These are phyloP conservation scores for Anguilla obscura DNA, from an alignment of 2,797 vertebrate species.

Conservation along the genomic window DNA sequence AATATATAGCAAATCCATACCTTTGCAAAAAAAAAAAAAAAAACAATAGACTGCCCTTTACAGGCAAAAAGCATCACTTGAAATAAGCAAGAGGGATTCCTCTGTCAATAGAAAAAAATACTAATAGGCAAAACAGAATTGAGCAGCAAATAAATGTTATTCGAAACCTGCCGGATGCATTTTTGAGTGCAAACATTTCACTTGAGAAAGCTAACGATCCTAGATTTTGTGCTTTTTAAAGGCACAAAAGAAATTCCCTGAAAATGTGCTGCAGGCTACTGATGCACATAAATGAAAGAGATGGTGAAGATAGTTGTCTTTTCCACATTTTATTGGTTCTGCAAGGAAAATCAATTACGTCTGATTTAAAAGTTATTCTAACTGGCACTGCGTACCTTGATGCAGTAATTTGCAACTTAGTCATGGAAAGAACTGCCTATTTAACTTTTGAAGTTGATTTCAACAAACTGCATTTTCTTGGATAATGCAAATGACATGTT, in stretches of 20 bases:
- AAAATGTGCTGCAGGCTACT: background rate
- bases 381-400: background rate
- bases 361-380: background rate
- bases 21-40: background rate
- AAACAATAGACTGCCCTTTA: background rate
- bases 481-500: background rate
- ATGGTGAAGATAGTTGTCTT: background rate
- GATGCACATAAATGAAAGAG: background rate
- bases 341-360: background rate
- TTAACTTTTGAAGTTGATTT: no score
- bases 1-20: background rate
- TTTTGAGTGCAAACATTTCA: background rate
- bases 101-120: background rate
- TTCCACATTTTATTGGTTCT: background rate
- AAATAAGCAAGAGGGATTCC: background rate
- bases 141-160: background rate
- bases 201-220: background rate
- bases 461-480: no score
- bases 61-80: background rate
- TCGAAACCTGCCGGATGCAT: background rate
- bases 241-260: background rate
- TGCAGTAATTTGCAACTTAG: background rate
- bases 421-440: background rate
- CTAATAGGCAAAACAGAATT: background rate
- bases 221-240: background rate